Evolutionary conservation across 2,888 invertebrate genomes (phyloP), one percentile per base, ranked within the genome.

Genomic region (Oeneis ivallda): DNA sequence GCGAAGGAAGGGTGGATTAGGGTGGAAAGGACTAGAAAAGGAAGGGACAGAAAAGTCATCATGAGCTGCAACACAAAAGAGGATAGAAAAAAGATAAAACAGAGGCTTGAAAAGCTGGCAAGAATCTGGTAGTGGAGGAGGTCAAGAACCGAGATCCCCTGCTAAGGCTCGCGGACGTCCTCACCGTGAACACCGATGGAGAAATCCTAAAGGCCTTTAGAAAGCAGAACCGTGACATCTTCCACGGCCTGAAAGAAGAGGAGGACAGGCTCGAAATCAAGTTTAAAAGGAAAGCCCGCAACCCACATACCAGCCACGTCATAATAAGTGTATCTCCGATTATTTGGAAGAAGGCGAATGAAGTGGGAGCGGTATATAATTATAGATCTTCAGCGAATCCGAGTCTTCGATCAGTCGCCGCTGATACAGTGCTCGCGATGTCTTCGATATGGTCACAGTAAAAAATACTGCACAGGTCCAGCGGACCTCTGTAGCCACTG

Each of bases 401-500:
- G 32, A 34, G 32, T 6, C 4, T 34, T 34, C 6, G 32, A 34
- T 9, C 2, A 41, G 11, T 41, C 41, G 8, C 41, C 41, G 9
- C 41, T 41, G 41, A 2, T 41, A 11, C 41, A 41, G 41, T 41
- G 41, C 6, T 9, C 50, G 11, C 19, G 45, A 1, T 70, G 70
- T 41, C 50, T 70, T 1, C 57, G 65, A 0, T 66, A 52, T 17
- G 69, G 67, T 0, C 66, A 70, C 26, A 53, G 66, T 8, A 62
- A 34, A 4, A 37, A 26, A 0, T 53, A 52, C 37, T 70, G 67
- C 15, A 57, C 34, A 1, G 66, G 64, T 32, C 6, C 37, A 1
- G 47, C 9, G 5, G 61, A 62, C 19, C 19, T 19, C 10, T 70
- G 68, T 26, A 54, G 64, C n/a, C 66, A 70, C 19, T 70, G 70